Conservation (phyloP, 2,888 invertebrate species). For the Aphodius granarius region DNA sequence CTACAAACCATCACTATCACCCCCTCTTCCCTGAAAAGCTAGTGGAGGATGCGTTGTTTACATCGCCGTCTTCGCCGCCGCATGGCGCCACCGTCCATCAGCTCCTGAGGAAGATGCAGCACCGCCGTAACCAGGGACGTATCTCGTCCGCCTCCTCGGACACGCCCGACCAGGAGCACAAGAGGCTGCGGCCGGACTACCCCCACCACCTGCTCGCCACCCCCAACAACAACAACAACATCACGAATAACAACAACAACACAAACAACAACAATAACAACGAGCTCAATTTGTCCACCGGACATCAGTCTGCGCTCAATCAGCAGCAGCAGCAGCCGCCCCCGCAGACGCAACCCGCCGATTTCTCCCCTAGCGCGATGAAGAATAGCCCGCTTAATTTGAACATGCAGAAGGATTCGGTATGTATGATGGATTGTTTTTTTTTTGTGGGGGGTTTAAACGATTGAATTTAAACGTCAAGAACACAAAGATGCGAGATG, state of each 20-base stretch:
- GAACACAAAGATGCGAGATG: no score
- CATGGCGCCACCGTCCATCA: conserved; percentile 63
- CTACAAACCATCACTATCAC: conserved; percentile 49
- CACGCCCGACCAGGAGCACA: conserved; percentile 63
- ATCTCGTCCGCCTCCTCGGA: conserved; percentile 59
- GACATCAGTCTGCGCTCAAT: conserved; percentile 46
- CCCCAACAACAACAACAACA: conserved; percentile 35
- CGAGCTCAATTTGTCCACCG: conserved; percentile 39
- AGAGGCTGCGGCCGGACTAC: conserved; percentile 57
- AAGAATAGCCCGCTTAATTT: conserved; percentile 54
- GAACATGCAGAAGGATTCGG: conserved; percentile 15
- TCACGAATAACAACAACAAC: conserved; percentile 34
- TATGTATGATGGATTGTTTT: no score
- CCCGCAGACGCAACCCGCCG: conserved; percentile 60
- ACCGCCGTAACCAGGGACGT: conserved; percentile 59
- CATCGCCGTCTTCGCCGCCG: conserved; percentile 58
- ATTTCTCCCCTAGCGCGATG: conserved; percentile 63
- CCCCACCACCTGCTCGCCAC: conserved; percentile 28
- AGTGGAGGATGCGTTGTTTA: conserved; percentile 61
- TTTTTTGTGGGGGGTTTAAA: no score
- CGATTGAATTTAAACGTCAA: no score
- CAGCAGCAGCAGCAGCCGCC: conserved; percentile 44
- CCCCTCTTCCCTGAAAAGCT: conserved; percentile 54
- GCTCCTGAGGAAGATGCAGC: conserved; percentile 63
- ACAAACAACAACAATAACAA: conserved; percentile 59